Conservation (phyloP, 2,113 vertebrate genomes). For the Phyllostomus discolor region DNA sequence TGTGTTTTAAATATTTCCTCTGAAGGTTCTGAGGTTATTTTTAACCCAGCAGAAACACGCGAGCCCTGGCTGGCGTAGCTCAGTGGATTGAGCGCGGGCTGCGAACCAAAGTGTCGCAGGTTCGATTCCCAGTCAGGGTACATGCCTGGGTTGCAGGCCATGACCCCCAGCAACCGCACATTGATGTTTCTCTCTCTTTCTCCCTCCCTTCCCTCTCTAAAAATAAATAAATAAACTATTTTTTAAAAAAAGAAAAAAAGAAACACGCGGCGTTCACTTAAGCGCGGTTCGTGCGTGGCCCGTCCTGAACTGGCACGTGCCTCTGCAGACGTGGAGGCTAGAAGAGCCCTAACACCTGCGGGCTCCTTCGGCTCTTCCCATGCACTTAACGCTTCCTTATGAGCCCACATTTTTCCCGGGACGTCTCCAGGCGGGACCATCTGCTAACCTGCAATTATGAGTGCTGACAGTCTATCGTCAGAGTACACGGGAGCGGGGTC, state of each 20-base stretch:
- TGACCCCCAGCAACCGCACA: no score
- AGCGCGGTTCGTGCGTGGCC: background rate
- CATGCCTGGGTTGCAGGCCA: no score
- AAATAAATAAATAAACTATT: no score
- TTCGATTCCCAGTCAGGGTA: no score
- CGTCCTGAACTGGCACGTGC: background rate
- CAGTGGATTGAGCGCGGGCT: no score
- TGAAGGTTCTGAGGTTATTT: background rate
- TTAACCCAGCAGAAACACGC: background rate
- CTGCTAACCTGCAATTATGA: conserved; percentile 31
- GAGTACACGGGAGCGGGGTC: conserved; percentile 38
- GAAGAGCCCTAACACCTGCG: background rate
- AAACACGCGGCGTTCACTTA: background rate
- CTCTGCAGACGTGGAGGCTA: background rate
- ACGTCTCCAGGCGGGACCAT: conserved; percentile 54
- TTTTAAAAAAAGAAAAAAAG: no score
- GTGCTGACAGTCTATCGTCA: conserved; percentile 38
- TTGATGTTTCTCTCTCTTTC: no score
- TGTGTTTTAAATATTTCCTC: background rate
- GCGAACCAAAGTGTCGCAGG: no score
- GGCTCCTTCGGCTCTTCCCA: background rate
- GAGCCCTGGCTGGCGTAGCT: no score
- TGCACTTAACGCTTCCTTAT: conserved; percentile 59
- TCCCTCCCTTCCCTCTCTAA: no score
- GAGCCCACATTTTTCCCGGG: conserved; percentile 52